phyloP scores from a whole-genome alignment of 2,888 invertebrate species.

The Agrochola lota region DNA sequence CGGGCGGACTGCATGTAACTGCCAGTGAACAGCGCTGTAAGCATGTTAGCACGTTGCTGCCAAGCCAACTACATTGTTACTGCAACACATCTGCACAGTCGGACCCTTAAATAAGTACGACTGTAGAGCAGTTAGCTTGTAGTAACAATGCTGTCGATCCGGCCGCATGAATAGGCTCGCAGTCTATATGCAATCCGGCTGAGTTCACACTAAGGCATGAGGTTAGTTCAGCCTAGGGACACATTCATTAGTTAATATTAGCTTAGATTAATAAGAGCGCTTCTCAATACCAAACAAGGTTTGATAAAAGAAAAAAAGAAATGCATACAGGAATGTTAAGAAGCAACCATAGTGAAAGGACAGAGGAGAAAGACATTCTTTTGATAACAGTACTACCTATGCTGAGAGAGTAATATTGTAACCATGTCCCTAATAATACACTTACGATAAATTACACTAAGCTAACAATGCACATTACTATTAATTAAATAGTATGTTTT shows the following conservation, averaged over 20 bases:
- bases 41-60: background rate
- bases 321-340: slow-evolving; percentile 85
- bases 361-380: slow-evolving; percentile 77
- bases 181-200: slow-evolving; percentile 26
- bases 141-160: slow-evolving; percentile 6
- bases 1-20: slow-evolving; percentile 15
- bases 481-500: slow-evolving; percentile 80
- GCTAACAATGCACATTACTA: slow-evolving; percentile 88
- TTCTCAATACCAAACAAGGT: slow-evolving; percentile 69
- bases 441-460: slow-evolving; percentile 89
- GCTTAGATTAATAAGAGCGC: slow-evolving; percentile 72
- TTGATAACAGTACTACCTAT: slow-evolving; percentile 76
- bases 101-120: background rate
- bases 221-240: slow-evolving; percentile 69
- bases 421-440: slow-evolving; percentile 87
- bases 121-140: background rate
- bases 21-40: background rate
- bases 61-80: background rate
- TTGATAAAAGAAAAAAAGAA: slow-evolving; percentile 76
- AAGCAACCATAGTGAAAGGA: slow-evolving; percentile 86
- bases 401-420: slow-evolving; percentile 77
- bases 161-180: background rate
- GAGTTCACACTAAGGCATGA: slow-evolving; percentile 57
- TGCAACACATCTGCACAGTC: slow-evolving; percentile 7
- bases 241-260: slow-evolving; percentile 70